Evolutionary conservation across 1,140 invertebrate genomes (phyloP), one percentile per base, ranked within the genome.

Genomic region (Dreissena polymorpha): DNA sequence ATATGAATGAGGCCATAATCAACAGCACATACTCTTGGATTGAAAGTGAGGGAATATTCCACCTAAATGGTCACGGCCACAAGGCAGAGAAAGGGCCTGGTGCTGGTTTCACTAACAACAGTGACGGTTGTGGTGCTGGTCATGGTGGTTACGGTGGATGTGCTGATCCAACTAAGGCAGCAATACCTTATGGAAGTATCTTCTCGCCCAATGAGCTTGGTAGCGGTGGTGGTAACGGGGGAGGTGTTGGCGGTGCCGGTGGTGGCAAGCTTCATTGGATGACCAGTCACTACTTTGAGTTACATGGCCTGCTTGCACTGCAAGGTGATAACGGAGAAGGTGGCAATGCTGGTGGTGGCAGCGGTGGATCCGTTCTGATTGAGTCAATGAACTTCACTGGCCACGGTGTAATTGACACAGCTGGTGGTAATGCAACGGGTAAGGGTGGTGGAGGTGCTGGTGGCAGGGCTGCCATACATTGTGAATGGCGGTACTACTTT

Each of bases 371-470:
- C 73, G 25, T 90, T 14, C 77, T 87, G 13, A 86, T 90, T 29
- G 84, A 88, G n/a, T 87, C 88, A 23, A 88, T 87, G 25, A 90
- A 90, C 73, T 84, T 90, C 16, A 89, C 89, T 0, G 89, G 89
- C 12, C 89, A 90, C 78, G 89, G 89, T 63, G 86, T 88, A 29
- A 87, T 90, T 65, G 86, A 85, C 53, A 87, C 88, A 0, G 73
- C 71, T 5, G 87, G 89, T n/a, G 86, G 85, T 13, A 70, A 76
- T 64, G 84, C 74, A 10, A 69, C 74, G 18, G 85, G 75, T 7
- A 73, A 60, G 8, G 89, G 89, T 53, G 88, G 85, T 75, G 88
- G 86, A 55, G 89, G 88, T 51, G 86, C 88, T 23, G 88, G 89
- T 51, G 89, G 89, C 50, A 78, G 88, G 25, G 82, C 88, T 16